Evolutionary conservation across 2,888 invertebrate genomes (phyloP).

Genomic region (Disparrhopalites patrizii): DNA sequence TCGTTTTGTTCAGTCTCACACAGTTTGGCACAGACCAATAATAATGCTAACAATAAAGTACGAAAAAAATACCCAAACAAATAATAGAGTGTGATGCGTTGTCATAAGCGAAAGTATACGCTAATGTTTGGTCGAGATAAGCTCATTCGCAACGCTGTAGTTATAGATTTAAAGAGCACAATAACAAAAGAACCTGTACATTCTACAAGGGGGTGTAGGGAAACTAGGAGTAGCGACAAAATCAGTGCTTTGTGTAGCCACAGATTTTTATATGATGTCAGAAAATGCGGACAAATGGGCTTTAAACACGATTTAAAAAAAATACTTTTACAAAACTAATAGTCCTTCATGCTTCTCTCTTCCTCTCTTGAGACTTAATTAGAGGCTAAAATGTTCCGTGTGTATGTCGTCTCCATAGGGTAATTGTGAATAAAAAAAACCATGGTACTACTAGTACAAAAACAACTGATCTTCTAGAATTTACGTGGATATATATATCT

Average conservation of each 20-base stretch:
- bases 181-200: too few relatives aligned
- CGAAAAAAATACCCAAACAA: too few relatives aligned
- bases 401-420: too few relatives aligned
- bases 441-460: neutral
- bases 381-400: too few relatives aligned
- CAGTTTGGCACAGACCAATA: neutral
- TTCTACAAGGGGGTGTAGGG: too few relatives aligned
- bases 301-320: constrained; percentile 23
- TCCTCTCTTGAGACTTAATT: constrained; percentile 6
- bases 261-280: too few relatives aligned
- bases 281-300: constrained; percentile 25
- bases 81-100: too few relatives aligned
- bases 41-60: too few relatives aligned
- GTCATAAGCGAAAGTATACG: constrained; percentile 9
- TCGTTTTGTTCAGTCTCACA: neutral
- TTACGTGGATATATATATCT: too few relatives aligned
- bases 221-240: constrained; percentile 5
- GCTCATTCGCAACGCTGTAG: neutral
- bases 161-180: too few relatives aligned
- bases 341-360: constrained; percentile 16
- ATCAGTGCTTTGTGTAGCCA: too few relatives aligned
- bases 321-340: constrained; percentile 23
- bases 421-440: neutral
- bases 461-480: neutral
- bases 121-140: neutral